These are phyloP conservation scores for Eustalomyia histrio DNA, from an alignment of 2,888 invertebrate species.

Conservation along the genomic window DNA sequence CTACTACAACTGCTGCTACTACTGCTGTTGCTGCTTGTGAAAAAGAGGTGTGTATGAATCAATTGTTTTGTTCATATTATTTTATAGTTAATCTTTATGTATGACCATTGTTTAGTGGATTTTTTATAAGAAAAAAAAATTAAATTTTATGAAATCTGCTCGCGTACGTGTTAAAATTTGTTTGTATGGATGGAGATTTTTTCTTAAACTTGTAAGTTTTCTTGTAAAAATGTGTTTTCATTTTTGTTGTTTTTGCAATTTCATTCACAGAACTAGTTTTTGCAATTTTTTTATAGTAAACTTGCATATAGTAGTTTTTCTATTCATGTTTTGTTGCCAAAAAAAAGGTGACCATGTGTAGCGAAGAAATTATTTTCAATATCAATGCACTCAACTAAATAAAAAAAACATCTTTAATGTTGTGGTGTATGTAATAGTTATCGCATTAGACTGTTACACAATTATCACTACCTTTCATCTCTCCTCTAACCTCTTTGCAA, in stretches of 20 bases:
- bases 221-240: constrained; percentile 37
- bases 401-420: too few species aligned
- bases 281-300: constrained; percentile 12
- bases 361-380: not conserved
- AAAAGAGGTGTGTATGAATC: constrained; percentile 62
- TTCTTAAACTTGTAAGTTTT: constrained; percentile 50
- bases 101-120: not conserved
- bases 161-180: not conserved
- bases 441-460: too few species aligned
- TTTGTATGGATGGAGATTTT: constrained; percentile 6
- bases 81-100: not conserved
- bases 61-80: constrained; percentile 22
- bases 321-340: constrained; percentile 16
- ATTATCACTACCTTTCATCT: too few species aligned
- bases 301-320: constrained; percentile 37
- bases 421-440: too few species aligned
- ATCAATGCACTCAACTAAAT: too few species aligned
- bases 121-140: not conserved
- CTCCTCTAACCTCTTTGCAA: too few species aligned
- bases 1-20: not conserved
- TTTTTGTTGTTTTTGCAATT: constrained; percentile 25
- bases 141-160: not conserved
- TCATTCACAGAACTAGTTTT: constrained; percentile 38
- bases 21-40: not conserved
- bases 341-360: constrained; percentile 23